phyloP scores from a whole-genome alignment of 2,888 invertebrate genomes.

The Elysia crispata region DNA sequence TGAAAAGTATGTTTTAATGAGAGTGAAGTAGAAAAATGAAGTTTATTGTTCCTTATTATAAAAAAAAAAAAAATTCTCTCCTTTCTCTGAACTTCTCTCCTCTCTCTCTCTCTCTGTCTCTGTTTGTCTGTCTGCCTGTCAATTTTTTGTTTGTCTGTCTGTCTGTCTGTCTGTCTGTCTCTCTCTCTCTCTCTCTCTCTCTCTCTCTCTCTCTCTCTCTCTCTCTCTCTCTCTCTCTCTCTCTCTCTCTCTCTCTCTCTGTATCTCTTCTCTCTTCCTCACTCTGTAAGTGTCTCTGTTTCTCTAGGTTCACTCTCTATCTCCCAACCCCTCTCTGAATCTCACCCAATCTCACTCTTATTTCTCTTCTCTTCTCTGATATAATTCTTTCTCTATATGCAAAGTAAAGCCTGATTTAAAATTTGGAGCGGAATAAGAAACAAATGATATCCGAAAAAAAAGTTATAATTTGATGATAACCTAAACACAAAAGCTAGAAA shows the following conservation, averaged over 20 bases:
- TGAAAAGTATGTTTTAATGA: neutral
- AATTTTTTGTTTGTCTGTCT: neutral
- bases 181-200: slow-evolving; percentile 27
- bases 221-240: slow-evolving; percentile 45
- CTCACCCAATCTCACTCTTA: too few relatives aligned
- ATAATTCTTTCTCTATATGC: too few relatives aligned
- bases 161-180: neutral
- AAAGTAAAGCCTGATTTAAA: too few relatives aligned
- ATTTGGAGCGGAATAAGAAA: too few relatives aligned
- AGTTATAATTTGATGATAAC: too few relatives aligned
- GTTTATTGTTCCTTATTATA: too few relatives aligned
- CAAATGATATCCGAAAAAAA: too few relatives aligned
- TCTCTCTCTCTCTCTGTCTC: slow-evolving; percentile 14
- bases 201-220: slow-evolving; percentile 39
- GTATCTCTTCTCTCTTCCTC: slow-evolving; percentile 63
- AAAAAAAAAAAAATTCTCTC: too few relatives aligned
- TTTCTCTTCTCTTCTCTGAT: too few relatives aligned
- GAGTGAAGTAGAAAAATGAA: neutral
- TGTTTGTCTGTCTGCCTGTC: neutral
- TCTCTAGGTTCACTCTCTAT: slow-evolving; percentile 37
- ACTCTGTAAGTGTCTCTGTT: slow-evolving; percentile 58
- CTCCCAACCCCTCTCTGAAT: too few relatives aligned
- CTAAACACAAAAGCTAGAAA: too few relatives aligned
- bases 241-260: slow-evolving; percentile 42
- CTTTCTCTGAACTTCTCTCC: neutral